Percentiles rank a stretch among this genome's conserved stretches.
Evolutionary conservation across 2,888 invertebrate species (phyloP).

Genomic region (Fragum whitleyi): DNA sequence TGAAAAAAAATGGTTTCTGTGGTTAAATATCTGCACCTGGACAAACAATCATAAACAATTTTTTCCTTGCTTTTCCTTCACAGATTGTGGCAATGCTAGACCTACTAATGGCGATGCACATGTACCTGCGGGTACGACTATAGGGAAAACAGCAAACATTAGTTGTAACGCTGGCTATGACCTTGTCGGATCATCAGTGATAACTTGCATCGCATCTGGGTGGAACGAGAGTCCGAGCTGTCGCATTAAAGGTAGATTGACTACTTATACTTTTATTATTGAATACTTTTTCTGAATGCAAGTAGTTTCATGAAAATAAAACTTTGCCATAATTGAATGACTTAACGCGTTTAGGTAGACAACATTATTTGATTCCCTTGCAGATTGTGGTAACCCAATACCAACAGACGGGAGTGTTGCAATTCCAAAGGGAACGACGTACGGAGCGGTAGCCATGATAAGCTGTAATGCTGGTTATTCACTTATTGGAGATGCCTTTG

Average conservation of each 20-base stretch:
- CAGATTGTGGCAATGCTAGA: slow-evolving; percentile 13
- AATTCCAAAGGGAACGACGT: slow-evolving; percentile 30
- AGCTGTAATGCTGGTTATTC: slow-evolving; percentile 30
- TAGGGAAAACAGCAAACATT: slow-evolving; percentile 2
- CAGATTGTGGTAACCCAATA: slow-evolving; percentile 16
- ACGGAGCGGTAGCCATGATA: slow-evolving; percentile 4
- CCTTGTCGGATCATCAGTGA: background rate
- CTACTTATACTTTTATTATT: too few species aligned
- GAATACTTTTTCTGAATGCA: too few species aligned
- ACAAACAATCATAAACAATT: too few species aligned
- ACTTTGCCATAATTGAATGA: too few species aligned
- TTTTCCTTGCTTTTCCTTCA: background rate
- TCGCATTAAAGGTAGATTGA: slow-evolving; percentile 21
- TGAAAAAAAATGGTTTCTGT: too few species aligned
- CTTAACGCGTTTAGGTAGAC: too few species aligned
- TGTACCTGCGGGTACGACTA: background rate
- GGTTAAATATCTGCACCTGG: too few species aligned
- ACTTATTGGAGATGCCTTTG: slow-evolving; percentile 6
- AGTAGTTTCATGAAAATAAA: too few species aligned
- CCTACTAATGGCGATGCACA: background rate
- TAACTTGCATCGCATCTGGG: background rate
- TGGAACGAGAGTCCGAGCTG: slow-evolving; percentile 23
- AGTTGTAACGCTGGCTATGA: slow-evolving; percentile 18
- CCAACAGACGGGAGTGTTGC: background rate
- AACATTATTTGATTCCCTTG: background rate